A percentile compares a stretch with the other conserved stretches of the same genome.
Evolutionary conservation across 2,113 vertebrate genomes (phyloP).

Genomic region (Sporophila hypoxantha): DNA sequence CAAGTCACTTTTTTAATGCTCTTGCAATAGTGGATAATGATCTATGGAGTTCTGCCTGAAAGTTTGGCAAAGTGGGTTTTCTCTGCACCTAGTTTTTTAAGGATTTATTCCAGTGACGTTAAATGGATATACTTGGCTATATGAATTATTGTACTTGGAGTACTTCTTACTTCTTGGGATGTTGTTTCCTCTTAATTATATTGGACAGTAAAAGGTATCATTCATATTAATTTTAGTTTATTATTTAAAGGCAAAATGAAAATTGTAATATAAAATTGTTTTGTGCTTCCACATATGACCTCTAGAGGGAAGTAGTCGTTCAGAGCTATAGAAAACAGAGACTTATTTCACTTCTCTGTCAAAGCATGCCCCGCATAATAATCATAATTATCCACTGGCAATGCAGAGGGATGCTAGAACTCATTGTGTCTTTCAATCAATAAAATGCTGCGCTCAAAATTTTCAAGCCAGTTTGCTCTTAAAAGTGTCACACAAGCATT

Average conservation of each 20-base stretch:
- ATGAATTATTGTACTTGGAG: background rate
- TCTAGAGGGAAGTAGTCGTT: conserved; percentile 56
- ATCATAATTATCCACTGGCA: conserved; percentile 56
- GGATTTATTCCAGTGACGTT: background rate
- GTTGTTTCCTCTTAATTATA: background rate
- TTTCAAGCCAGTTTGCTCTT: conserved; percentile 50
- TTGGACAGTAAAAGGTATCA: background rate
- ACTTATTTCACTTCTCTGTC: conserved; percentile 7
- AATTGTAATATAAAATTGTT: background rate
- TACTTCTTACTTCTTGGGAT: background rate
- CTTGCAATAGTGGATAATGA: background rate
- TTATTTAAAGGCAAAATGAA: background rate
- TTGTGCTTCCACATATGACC: background rate
- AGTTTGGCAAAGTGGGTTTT: background rate
- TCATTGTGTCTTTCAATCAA: conserved; percentile 52
- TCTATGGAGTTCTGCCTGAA: background rate
- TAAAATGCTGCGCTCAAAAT: conserved; percentile 40
- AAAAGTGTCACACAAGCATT: conserved; percentile 48
- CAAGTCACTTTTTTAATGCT: background rate
- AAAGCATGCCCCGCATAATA: conserved; percentile 22
- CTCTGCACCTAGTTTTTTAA: background rate
- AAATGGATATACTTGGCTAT: background rate
- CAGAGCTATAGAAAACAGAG: background rate
- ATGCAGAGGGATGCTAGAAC: conserved; percentile 7
- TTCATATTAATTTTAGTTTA: background rate